Percentiles rank a stretch among this genome's conserved stretches.
phyloP scores from a whole-genome alignment of 2,797 vertebrate genomes.

The Peromyscus eremicus region DNA sequence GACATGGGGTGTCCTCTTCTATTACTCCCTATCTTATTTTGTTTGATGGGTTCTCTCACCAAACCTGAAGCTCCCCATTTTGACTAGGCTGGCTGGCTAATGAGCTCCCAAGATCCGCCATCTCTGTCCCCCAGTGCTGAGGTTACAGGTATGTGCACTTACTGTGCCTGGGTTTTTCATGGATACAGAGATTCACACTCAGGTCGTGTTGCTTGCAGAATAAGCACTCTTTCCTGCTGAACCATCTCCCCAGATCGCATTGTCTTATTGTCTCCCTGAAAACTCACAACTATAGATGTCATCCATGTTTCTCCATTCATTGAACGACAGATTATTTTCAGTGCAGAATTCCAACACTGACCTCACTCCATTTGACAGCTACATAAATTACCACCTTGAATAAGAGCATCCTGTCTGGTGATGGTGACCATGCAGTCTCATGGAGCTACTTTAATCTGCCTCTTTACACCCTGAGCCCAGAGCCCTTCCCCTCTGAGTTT shows the following conservation, averaged over 20 bases:
- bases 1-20: neutral
- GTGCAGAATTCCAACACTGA: neutral
- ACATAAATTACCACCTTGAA: too few relatives aligned
- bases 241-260: neutral
- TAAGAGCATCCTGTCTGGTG: neutral
- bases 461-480: neutral
- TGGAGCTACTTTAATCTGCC: neutral
- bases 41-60: neutral
- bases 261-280: neutral
- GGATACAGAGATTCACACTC: neutral
- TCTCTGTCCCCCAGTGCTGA: neutral
- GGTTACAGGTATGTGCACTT: too few relatives aligned
- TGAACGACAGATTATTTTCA: neutral
- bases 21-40: neutral
- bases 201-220: neutral
- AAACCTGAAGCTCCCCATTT: neutral
- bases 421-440: neutral
- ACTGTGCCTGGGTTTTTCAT: neutral
- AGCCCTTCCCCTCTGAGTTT: neutral
- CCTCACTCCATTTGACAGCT: neutral
- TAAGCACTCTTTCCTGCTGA: neutral
- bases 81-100: neutral
- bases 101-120: neutral
- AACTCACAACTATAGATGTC: neutral
- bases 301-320: neutral